phyloP scores from a whole-genome alignment of 2,888 invertebrate genomes.

The Cryptophagus acutangulus region DNA sequence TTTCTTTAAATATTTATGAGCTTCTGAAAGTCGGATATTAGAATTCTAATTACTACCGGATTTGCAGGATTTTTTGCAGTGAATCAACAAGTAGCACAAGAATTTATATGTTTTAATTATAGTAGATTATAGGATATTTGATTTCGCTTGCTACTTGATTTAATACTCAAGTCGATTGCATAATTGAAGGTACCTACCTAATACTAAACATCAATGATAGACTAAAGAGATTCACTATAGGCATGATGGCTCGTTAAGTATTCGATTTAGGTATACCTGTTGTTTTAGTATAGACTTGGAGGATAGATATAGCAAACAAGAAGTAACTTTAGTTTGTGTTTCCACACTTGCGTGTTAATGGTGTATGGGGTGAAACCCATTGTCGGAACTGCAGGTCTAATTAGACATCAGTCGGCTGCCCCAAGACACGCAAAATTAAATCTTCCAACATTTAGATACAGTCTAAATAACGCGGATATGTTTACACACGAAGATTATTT shows the following conservation, averaged over 20 bases:
- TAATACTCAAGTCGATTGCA: too few species aligned
- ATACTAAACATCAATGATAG: not conserved
- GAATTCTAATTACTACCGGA: constrained; percentile 8
- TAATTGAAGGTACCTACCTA: too few species aligned
- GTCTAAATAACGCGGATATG: not conserved
- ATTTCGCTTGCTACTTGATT: too few species aligned
- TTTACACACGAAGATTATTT: too few species aligned
- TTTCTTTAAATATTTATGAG: constrained; percentile 9
- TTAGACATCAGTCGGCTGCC: not conserved
- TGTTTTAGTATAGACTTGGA: not conserved
- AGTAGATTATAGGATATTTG: too few species aligned
- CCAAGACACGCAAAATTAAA: constrained; percentile 1
- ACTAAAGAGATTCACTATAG: not conserved
- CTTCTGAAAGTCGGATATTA: constrained; percentile 8
- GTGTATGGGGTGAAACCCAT: not conserved
- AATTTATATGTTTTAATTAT: too few species aligned
- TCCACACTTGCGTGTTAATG: constrained; percentile 1
- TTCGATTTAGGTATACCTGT: not conserved
- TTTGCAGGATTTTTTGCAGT: constrained; percentile 4
- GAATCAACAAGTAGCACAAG: constrained; percentile 1
- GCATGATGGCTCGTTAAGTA: not conserved
- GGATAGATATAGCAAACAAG: constrained; percentile 1
- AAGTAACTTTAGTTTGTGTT: not conserved
- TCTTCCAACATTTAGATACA: not conserved
- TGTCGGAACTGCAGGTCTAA: constrained; percentile 2